Evolutionary conservation across 2,797 vertebrate genomes (phyloP).

Genomic region (Masticophis lateralis): DNA sequence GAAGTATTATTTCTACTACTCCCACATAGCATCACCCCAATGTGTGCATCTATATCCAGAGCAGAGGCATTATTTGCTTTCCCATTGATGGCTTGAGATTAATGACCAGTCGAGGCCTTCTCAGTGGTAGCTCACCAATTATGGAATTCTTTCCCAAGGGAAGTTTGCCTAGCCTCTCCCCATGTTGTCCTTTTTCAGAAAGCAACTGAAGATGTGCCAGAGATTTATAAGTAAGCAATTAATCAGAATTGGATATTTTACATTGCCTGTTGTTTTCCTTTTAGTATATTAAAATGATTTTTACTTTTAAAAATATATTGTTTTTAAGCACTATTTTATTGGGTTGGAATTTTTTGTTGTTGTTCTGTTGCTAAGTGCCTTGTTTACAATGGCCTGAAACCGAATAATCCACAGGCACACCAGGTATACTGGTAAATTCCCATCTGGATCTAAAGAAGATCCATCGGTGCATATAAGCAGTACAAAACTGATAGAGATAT

Average conservation of each 20-base stretch:
- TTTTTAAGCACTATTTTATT: not conserved
- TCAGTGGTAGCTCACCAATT: not conserved
- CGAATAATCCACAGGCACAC: not conserved
- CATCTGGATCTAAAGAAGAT: not conserved
- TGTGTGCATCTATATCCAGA: not conserved
- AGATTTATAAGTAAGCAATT: not conserved
- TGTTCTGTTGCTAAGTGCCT: not conserved
- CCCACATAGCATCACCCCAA: not conserved
- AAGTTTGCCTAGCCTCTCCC: not conserved
- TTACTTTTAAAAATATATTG: not conserved
- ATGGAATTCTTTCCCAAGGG: not conserved
- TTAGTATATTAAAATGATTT: not conserved
- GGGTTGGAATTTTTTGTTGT: not conserved
- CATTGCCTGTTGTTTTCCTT: not conserved
- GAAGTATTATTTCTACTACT: not conserved
- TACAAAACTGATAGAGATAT: not conserved
- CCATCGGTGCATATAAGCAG: not conserved
- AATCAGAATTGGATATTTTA: not conserved
- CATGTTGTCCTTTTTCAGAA: not conserved
- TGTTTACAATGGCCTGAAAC: not conserved
- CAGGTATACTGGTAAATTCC: not conserved
- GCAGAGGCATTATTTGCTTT: not conserved
- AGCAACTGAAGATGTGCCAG: not conserved
- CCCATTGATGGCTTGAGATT: not conserved
- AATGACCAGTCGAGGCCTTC: not conserved